Base-by-base conservation (phyloP, 2,888 invertebrate species). In the Syrphus vitripennis region DNA sequence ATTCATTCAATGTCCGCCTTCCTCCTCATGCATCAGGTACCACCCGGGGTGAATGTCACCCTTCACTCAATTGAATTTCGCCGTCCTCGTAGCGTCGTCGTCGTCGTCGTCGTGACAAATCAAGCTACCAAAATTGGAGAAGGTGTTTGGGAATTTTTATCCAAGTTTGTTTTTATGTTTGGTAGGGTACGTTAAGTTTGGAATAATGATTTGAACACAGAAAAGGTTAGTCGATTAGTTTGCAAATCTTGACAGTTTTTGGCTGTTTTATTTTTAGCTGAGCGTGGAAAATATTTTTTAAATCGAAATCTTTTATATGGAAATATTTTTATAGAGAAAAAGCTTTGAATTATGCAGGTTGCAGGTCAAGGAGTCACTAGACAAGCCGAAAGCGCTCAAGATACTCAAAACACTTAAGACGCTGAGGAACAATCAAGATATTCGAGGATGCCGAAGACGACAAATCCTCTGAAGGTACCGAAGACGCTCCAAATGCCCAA, bases 111-210 rank as follows among this genome's bases (percentile, higher is more conserved):
- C 91, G 92, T 91, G 91, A 91, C 91, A 91, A 91, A 91, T 91
- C 91, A 90, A 90, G 90, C 91, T 91, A 90, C 91, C 91, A 91
- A 91, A 91, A 91, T 91, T 91, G 91, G 91, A 87, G 89, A 89
- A 89, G 67, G 77, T 67, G 63, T 31, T 76, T 59, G 65, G 45
- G 63, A 65, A 59, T 59, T 34, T 34, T 24, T 63, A 4, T 34
- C 14, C 19, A 19, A 14, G 19, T 19, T 34, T 57, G 10, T 14
- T 59, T 37, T 14, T 21, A 7, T 21, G 21, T 21, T 2, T 14
- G n/a, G 5, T 42, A 63, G 42, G 65, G 42, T 65, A 65, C 45
- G 29, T 45, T 65, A 4, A 16, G 31, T 19, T 48, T 31, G 26
- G 6, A 10, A 16, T 5, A 21, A 3, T 9, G 21, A 9, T 21